Base-by-base conservation (phyloP, 2,113 vertebrate genomes). In the Poeciliopsis prolifica region DNA sequence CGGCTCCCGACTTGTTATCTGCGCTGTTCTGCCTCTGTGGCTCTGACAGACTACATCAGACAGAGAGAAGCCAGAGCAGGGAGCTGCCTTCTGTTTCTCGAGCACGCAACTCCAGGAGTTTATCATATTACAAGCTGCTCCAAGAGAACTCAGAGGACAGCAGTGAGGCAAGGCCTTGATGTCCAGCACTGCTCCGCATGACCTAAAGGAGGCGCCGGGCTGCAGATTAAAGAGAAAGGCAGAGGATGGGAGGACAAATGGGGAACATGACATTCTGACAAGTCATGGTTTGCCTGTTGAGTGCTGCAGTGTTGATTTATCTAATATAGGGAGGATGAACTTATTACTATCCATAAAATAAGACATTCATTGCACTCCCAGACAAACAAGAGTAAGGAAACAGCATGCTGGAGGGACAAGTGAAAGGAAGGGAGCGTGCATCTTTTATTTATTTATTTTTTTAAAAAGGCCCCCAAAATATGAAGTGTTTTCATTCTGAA, bases 61-160 rank as follows among this genome's bases (percentile, higher is more conserved):
- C 77, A 33, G 89, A 92, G 83, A 80, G 77, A 89, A 90, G 79
- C 89, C 92, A 89, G 92, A 92, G 83, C 87, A 85, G 78, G 79
- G 84, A 80, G 81, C 87, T 91, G 87, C 85, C 77, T 91, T 86
- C 80, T 89, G 82, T 91, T 92, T 84, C 87, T 80, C 78, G 81
- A 79, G 80, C 85, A 83, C 85, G 79, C 88, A 79, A 86, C 75
- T 87, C 69, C 68, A 65, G 77, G 87, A 89, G 82, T 88, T 91
- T 87, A 93, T 92, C 88, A 81, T 83, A 88, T 91, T 91, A 91
- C 82, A 72, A 76, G 74, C 75, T 66, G 74, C 79, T 81, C 80
- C 65, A 65, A 72, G 75, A 84, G 78, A 87, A 82, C 70, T 75
- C 71, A 28, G 67, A 78, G 78, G 68, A 87, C 78, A 68, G 62